These are phyloP conservation scores for Cercopithecus neglectus DNA, from an alignment of 2,797 vertebrate species.

Conservation along the genomic window DNA sequence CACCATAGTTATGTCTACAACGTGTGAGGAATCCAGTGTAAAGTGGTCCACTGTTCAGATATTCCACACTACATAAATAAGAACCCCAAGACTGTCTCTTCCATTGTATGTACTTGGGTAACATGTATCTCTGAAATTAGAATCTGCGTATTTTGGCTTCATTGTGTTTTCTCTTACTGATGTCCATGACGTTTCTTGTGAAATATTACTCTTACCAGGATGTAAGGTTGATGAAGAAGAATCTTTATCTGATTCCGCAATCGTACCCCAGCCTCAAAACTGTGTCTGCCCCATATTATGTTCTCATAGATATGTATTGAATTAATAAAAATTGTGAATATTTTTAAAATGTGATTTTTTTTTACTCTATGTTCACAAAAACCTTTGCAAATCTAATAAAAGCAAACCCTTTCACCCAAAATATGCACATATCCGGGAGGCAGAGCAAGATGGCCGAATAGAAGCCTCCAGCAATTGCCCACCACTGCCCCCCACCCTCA, in stretches of 20 bases:
- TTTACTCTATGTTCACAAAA: slow-evolving; percentile 2
- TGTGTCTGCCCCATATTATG: background rate
- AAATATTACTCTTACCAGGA: slow-evolving; percentile 44
- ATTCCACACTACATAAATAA: background rate
- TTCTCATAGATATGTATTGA: slow-evolving; percentile 1
- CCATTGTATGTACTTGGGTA: background rate
- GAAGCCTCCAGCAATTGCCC: background rate
- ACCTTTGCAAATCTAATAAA: slow-evolving; percentile 9
- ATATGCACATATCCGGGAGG: background rate
- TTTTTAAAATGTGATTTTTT: background rate
- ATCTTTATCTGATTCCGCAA: slow-evolving; percentile 3
- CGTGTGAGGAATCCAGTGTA: slow-evolving; percentile 1
- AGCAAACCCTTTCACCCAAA: background rate
- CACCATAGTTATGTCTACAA: slow-evolving; percentile 1
- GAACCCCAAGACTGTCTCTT: background rate
- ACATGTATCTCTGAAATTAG: background rate
- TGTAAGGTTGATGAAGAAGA: background rate
- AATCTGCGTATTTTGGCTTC: background rate
- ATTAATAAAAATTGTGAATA: slow-evolving; percentile 50
- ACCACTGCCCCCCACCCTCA: background rate
- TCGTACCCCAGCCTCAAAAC: background rate
- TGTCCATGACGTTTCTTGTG: slow-evolving; percentile 40
- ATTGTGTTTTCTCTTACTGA: slow-evolving; percentile 26
- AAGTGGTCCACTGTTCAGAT: slow-evolving; percentile 19
- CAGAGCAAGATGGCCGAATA: background rate